Evolutionary conservation across 1,140 invertebrate species (phyloP).

Genomic region (Drosophila ananassae): DNA sequence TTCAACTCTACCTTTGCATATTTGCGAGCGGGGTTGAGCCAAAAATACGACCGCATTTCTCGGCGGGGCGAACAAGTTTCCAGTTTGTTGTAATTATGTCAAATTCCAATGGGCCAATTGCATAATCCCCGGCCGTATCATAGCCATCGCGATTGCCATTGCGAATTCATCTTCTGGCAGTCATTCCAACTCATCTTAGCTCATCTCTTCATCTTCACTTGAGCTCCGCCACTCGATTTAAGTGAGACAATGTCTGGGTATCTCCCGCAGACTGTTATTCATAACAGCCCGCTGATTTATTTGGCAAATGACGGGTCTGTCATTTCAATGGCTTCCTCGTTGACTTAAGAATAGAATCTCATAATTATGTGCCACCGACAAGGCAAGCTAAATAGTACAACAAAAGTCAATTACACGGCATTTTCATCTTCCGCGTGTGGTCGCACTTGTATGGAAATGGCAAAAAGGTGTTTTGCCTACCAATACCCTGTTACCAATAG

Average conservation of each 20-base stretch:
- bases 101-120: slow-evolving; percentile 63
- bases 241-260: slow-evolving; percentile 18
- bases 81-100: slow-evolving; percentile 69
- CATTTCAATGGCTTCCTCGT: slow-evolving; percentile 41
- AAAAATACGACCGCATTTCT: slow-evolving; percentile 73
- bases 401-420: slow-evolving; percentile 55
- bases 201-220: neutral
- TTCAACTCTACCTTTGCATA: slow-evolving; percentile 58
- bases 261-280: slow-evolving; percentile 8
- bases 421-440: slow-evolving; percentile 47
- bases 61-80: slow-evolving; percentile 70
- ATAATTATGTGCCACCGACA: slow-evolving; percentile 30
- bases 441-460: slow-evolving; percentile 44
- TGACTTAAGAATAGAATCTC: slow-evolving; percentile 43
- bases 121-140: slow-evolving; percentile 41
- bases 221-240: slow-evolving; percentile 10
- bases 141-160: slow-evolving; percentile 26
- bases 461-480: slow-evolving; percentile 41
- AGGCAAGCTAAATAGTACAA: slow-evolving; percentile 17
- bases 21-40: slow-evolving; percentile 51
- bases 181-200: slow-evolving; percentile 10
- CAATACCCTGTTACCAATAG: slow-evolving; percentile 21
- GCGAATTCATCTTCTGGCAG: slow-evolving; percentile 37
- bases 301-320: slow-evolving; percentile 38
- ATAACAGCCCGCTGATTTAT: slow-evolving; percentile 32